Conservation (phyloP, 2,888 invertebrate species). For the Papilio gigon region DNA sequence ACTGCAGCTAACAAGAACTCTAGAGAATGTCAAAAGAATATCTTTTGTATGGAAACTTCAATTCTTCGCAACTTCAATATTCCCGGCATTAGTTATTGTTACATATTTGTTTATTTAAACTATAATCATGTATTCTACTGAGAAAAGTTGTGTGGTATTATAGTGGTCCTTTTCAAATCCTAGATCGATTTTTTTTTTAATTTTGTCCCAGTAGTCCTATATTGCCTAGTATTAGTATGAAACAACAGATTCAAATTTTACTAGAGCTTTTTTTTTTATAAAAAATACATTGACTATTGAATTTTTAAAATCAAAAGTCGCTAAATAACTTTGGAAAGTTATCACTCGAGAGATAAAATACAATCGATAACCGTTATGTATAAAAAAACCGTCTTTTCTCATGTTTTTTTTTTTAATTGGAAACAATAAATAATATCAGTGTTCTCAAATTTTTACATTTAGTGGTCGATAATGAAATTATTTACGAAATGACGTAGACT, state of each 20-base stretch:
- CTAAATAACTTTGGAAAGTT: neutral
- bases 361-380: neutral
- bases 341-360: neutral
- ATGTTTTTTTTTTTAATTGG: slow-evolving; percentile 35
- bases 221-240: too few relatives aligned
- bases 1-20: neutral
- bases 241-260: too few relatives aligned
- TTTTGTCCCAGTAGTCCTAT: too few relatives aligned
- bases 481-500: slow-evolving; percentile 29
- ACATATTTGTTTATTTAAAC: too few relatives aligned
- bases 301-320: neutral
- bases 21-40: neutral
- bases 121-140: too few relatives aligned
- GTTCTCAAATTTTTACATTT: slow-evolving; percentile 30
- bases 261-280: too few relatives aligned
- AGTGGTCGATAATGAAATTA: slow-evolving; percentile 35
- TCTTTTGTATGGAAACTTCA: neutral
- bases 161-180: too few relatives aligned
- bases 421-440: slow-evolving; percentile 33
- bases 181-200: too few relatives aligned
- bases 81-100: too few relatives aligned
- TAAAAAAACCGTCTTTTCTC: too few relatives aligned
- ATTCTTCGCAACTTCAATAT: neutral
- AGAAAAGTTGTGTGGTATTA: too few relatives aligned
- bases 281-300: neutral